Evolutionary conservation across 2,113 vertebrate genomes (phyloP), one percentile per base, ranked within the genome.

Genomic region (Halcyon senegalensis): DNA sequence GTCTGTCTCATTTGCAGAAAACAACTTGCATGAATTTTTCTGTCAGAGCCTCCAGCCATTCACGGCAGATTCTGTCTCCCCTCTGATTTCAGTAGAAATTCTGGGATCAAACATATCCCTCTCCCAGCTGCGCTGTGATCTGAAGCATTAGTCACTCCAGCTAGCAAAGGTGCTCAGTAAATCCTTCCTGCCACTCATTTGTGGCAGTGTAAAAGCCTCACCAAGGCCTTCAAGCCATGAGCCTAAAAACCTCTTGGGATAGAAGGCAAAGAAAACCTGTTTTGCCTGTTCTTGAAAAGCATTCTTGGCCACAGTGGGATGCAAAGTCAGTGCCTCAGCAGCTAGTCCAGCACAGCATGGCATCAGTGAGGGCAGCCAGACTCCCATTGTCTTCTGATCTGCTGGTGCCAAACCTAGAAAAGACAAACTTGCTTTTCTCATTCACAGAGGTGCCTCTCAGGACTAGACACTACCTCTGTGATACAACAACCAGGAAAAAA

Each of bases 251-350:
- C 10, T 50, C 59, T 83, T 19, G 12, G 72, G 64, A 87, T 33
- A 93, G 75, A 85, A 51, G 43, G 41, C 43, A 63, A 81, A 93
- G 55, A 62, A 87, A 94, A 66, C 7, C 80, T 89, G 86, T 67
- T 95, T 41, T 88, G 72, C 67, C 68, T 56, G 67, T 90, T 97
- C 93, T 93, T 95, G 93, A 88, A 96, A 95, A 97, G 93, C 93
- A 85, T 86, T 91, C 75, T 74, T 93, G 84, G 90, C 9, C 0
- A 80, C 78, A 74, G 75, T 2, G 6, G 55, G 59, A 59, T 9
- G 10, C 58, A 77, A 31, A 77, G n/a, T n/a, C 70, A 44, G 62
- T 44, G 69, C 37, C 62, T 53, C 53, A 82, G 84, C 69, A 84
- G 83, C 77, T 30, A 64, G 76, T 4, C 56, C 56, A 84, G 63